Conservation (phyloP, 2,797 vertebrate genomes). For the Hephaestus fuliginosus region DNA sequence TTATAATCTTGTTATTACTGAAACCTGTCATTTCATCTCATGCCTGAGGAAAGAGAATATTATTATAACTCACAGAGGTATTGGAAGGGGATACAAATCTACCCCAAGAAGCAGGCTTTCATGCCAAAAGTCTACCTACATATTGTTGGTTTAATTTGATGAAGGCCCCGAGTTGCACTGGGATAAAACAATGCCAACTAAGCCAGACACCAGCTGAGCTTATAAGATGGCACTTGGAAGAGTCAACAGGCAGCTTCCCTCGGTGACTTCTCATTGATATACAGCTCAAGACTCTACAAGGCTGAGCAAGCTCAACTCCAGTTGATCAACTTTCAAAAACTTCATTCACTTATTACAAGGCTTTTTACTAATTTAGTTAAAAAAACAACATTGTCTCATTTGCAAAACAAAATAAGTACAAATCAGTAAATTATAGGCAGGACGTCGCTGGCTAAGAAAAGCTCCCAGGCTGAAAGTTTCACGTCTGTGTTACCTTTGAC, state of each 20-base stretch:
- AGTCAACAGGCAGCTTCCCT: constrained; percentile 37
- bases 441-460: neutral
- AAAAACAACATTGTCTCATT: constrained; percentile 24
- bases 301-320: constrained; percentile 16
- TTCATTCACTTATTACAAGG: constrained; percentile 14
- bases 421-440: neutral
- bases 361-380: constrained; percentile 24
- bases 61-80: constrained; percentile 20
- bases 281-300: neutral
- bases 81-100: constrained; percentile 17
- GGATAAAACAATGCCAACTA: constrained; percentile 25
- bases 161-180: neutral
- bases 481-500: neutral
- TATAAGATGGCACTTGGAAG: constrained; percentile 29
- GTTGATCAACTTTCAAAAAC: constrained; percentile 27
- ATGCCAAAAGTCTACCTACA: constrained; percentile 9
- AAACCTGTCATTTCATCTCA: constrained; percentile 75
- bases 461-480: neutral
- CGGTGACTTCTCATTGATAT: constrained; percentile 35
- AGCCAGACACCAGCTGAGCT: constrained; percentile 43
- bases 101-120: constrained; percentile 17
- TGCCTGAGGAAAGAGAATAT: constrained; percentile 17
- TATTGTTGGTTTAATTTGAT: constrained; percentile 49
- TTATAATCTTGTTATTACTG: constrained; percentile 83
- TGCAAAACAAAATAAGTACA: constrained; percentile 9